phyloP scores from a whole-genome alignment of 2,888 invertebrate species.

The Tenthredo distinguenda region DNA sequence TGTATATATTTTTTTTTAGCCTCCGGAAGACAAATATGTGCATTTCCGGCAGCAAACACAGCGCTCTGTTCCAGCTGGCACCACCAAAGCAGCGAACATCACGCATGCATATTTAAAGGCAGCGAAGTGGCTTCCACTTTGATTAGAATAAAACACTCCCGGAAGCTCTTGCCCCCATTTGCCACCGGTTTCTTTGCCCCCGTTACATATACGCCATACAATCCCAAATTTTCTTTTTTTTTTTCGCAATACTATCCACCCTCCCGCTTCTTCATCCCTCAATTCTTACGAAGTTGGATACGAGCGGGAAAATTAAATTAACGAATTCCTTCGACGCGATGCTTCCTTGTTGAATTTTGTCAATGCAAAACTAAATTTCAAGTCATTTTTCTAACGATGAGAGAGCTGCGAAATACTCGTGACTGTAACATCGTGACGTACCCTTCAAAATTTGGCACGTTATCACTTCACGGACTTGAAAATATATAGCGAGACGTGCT shows the following conservation, averaged over 20 bases:
- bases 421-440: not conserved
- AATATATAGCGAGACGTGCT: not conserved
- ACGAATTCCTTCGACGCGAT: not conserved
- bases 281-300: not conserved
- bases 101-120: conserved; percentile 39
- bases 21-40: conserved; percentile 28
- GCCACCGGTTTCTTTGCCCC: conserved; percentile 26
- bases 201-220: not conserved
- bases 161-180: conserved; percentile 30
- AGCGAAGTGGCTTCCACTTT: conserved; percentile 47
- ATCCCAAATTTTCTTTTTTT: not conserved
- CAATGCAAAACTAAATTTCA: not conserved
- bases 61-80: conserved; percentile 12
- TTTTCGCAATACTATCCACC: not conserved
- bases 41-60: conserved; percentile 11
- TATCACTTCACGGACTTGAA: not conserved
- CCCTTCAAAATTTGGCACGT: not conserved
- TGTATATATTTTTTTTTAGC: not conserved
- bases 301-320: not conserved
- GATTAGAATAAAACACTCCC: conserved; percentile 46
- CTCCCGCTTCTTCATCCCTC: not conserved
- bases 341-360: not conserved
- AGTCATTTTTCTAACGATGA: not conserved
- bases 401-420: not conserved
- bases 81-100: conserved; percentile 20